A percentile compares a stretch with the other conserved stretches of the same genome.
These are phyloP conservation scores for Prorops nasuta DNA, from an alignment of 1,140 invertebrate species.

Conservation along the genomic window DNA sequence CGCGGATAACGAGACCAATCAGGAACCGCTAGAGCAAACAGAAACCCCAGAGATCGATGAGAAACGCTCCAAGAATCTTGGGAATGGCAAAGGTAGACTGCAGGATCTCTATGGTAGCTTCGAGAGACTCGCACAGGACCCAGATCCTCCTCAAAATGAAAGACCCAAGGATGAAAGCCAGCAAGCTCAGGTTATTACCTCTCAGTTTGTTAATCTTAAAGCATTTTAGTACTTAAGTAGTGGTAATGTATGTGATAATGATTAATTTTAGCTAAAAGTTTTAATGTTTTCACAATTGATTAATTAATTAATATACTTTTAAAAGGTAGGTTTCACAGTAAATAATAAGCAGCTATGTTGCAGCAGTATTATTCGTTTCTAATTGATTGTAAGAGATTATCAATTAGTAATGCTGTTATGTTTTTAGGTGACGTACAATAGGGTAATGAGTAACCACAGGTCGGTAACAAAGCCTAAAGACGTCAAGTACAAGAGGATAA, in stretches of 20 bases:
- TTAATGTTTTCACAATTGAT: too few species aligned
- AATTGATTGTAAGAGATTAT: too few species aligned
- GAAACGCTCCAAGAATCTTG: slow-evolving; percentile 32
- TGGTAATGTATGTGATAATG: too few species aligned
- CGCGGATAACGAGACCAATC: slow-evolving; percentile 65
- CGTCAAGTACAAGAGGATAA: slow-evolving; percentile 86
- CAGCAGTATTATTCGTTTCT: too few species aligned
- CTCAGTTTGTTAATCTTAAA: too few species aligned
- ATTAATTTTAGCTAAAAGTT: too few species aligned
- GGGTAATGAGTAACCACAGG: slow-evolving; percentile 86
- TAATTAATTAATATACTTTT: too few species aligned
- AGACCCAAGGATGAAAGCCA: slow-evolving; percentile 48
- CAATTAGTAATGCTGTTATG: too few species aligned
- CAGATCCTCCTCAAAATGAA: slow-evolving; percentile 34
- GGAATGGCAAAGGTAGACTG: slow-evolving; percentile 41
- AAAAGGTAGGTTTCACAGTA: too few species aligned
- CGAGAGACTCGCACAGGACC: slow-evolving; percentile 50
- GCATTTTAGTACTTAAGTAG: too few species aligned
- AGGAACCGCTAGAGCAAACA: slow-evolving; percentile 51
- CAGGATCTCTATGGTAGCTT: slow-evolving; percentile 54
- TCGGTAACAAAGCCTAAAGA: slow-evolving; percentile 88
- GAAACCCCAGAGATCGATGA: slow-evolving; percentile 43
- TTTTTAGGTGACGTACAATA: slow-evolving; percentile 75
- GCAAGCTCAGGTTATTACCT: slow-evolving; percentile 49
- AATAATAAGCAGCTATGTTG: too few species aligned